Evolutionary conservation across 2,888 invertebrate genomes (phyloP).

Genomic region (Pristionchus fissidentatus): DNA sequence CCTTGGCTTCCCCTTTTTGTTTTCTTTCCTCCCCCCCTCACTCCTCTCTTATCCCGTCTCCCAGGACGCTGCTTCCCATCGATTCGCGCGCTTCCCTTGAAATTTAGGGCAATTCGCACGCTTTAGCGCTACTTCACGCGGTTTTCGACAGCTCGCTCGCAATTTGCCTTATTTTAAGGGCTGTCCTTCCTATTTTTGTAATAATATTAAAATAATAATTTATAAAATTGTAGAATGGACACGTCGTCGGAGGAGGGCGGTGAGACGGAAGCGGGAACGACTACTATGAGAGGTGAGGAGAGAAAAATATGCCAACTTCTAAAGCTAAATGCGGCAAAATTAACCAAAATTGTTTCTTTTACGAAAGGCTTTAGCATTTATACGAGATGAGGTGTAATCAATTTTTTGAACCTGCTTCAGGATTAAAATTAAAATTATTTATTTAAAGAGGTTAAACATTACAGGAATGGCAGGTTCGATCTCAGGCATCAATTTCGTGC

Average conservation of each 20-base stretch:
- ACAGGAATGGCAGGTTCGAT: conserved; percentile 38
- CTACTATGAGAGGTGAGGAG: conserved; percentile 16
- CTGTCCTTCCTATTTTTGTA: not conserved
- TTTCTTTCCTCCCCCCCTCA: too few relatives aligned
- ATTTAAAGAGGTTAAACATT: too few relatives aligned
- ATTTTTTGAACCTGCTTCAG: too few relatives aligned
- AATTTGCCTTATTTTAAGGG: not conserved
- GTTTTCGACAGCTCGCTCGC: not conserved
- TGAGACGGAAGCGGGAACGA: conserved; percentile 55
- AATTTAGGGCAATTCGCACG: too few relatives aligned
- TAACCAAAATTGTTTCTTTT: too few relatives aligned
- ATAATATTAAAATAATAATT: not conserved
- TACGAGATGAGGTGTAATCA: too few relatives aligned
- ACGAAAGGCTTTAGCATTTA: too few relatives aligned
- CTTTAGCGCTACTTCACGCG: not conserved
- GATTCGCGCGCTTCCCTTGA: too few relatives aligned
- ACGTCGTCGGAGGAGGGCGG: conserved; percentile 55
- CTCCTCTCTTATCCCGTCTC: not conserved
- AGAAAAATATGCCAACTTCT: not conserved
- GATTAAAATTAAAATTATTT: too few relatives aligned
- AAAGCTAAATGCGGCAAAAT: too few relatives aligned
- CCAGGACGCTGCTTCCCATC: not conserved
- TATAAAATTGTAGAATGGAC: conserved; percentile 42
- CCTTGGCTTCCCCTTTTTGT: too few relatives aligned
- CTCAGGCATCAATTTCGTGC: conserved; percentile 47